These are phyloP conservation scores for Adelosebastes latens DNA, from an alignment of 2,797 vertebrate genomes.

Conservation along the genomic window DNA sequence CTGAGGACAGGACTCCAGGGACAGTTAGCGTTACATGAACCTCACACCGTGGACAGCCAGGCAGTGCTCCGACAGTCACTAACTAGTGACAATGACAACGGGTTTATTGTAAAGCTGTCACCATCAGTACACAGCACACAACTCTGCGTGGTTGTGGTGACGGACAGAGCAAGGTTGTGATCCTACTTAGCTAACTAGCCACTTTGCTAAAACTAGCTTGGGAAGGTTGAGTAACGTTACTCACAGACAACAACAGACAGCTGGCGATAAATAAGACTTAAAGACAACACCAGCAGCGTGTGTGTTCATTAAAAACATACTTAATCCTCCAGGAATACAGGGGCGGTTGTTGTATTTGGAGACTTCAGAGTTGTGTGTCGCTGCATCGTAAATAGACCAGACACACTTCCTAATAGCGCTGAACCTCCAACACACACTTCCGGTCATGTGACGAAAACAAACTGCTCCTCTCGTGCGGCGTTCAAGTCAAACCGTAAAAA, in stretches of 20 bases:
- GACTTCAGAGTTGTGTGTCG: neutral
- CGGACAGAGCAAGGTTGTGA: conserved; percentile 51
- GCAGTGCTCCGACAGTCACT: neutral
- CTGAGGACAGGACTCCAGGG: neutral
- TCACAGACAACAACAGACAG: neutral
- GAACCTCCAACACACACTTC: conserved; percentile 64
- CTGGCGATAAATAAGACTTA: neutral
- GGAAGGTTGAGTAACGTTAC: neutral
- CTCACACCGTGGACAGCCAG: neutral
- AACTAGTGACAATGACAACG: neutral
- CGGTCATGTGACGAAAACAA: conserved; percentile 83
- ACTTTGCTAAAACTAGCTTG: conserved; percentile 44
- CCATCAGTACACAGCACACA: neutral
- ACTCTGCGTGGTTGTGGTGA: neutral
- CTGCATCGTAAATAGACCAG: conserved; percentile 28
- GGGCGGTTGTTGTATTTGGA: neutral
- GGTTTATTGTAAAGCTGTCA: neutral
- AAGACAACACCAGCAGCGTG: neutral
- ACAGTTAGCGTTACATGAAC: neutral
- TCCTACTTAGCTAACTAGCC: conserved; percentile 48
- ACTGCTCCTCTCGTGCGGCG: conserved; percentile 10
- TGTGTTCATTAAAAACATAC: neutral
- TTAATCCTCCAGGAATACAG: neutral
- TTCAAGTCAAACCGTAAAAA: neutral
- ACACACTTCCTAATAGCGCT: conserved; percentile 54